Evolutionary conservation across 2,888 invertebrate species (phyloP), one percentile per base, ranked within the genome.

Genomic region (Clanis bilineata): DNA sequence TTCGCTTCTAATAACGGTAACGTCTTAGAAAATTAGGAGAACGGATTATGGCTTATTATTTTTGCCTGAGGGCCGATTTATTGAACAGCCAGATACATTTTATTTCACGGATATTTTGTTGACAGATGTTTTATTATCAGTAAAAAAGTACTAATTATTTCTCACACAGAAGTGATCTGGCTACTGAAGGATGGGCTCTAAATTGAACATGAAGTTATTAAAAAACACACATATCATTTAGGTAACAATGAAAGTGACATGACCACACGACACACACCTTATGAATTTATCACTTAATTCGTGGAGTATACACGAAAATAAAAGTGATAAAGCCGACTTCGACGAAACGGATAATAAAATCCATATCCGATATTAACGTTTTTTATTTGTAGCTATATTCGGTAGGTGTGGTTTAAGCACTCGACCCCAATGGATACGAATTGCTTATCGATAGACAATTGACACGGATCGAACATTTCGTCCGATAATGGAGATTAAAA

Each of bases 401-500:
- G n/a, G 44, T 62, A 68, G 70, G 68, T 51, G 68, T 60, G 64
- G 67, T 55, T 51, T 45, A 61, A 55, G 66, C 60, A 67, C 70
- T 64, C 62, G 62, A 68, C 62, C 59, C 64, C 56, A 59, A 63
- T 66, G 58, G 66, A 68, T 66, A 62, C 65, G 67, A 65, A 67
- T 67, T 59, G 60, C 58, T 64, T 65, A 67, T 67, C 60, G 56
- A 62, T 44, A 54, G 44, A 63, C 68, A 70, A 69, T 66, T 65
- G 66, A 64, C 65, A 62, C 61, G 60, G 63, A 59, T 63, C 68
- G 44, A 66, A 64, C 63, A 67, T 63, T 65, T 54, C 60, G 60
- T 64, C 59, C 61, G 57, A 67, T 69, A 71, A 68, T 69, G 60
- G 51, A 63, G 62, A 73, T 74, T 66, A 70, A 64, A 72, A 71